Base-by-base conservation (phyloP, 2,797 vertebrate genomes). In the Scolopax bukidnonensis region DNA sequence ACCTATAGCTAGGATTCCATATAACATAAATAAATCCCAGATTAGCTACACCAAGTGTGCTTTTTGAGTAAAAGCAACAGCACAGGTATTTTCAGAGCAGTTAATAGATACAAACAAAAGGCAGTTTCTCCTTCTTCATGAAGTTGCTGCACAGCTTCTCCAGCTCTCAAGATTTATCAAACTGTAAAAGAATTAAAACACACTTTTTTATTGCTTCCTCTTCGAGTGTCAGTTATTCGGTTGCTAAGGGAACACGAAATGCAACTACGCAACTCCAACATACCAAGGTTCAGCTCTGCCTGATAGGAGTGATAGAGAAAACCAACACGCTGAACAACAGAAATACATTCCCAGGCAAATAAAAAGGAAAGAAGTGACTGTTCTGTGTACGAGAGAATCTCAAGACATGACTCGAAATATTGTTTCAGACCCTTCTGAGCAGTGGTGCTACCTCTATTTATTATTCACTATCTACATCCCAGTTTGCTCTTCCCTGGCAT, bases 171-270 rank as follows among this genome's bases (percentile, higher is more conserved):
- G 77, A 32, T 89, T 69, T 92, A 86, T 92, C 59, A 94, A 89
- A 87, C 60, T 60, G 32, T 48, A 84, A 70, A 90, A 77, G 54
- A 96, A 96, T 96, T 96, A 94, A 95, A 87, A 59, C 51, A 79
- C n/a, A n/a, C 13, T 63, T 47, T 83, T 90, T 91, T 94, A 91
- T 88, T 94, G 85, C 83, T 94, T 95, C 69, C 33, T 93, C 73
- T 90, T 96, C 88, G 70, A 82, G 36, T 87, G 92, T 90, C 90
- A 87, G 93, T 95, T 95, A 84, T 78, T 82, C 88, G 63, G 95
- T 96, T 97, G 92, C 95, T 92, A 95, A 85, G 96, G 94, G 84
- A 96, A 96, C 95, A 64, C 1, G 4, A 81, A 90, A 93, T 93
- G 63, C 77, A 89, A 63, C 93, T 79, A 65, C 88, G 69, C 28